Percentiles rank a stretch among this genome's conserved stretches.
These are phyloP conservation scores for Beris morrisii DNA, from an alignment of 2,888 invertebrate species.

Conservation along the genomic window DNA sequence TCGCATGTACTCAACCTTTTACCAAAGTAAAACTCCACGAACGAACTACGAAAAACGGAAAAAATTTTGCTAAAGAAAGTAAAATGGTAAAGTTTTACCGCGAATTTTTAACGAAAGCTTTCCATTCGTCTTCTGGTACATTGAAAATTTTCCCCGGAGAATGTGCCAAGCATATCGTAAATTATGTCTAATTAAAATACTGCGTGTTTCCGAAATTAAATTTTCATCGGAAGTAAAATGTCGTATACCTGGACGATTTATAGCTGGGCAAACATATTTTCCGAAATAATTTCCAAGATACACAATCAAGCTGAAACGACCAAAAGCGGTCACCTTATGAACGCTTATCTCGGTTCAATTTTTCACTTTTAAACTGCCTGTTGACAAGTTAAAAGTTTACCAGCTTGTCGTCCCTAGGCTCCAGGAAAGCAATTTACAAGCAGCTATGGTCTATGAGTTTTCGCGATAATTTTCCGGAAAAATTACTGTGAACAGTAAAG, in stretches of 20 bases:
- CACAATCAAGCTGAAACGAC: too few relatives aligned
- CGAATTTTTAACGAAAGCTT: too few relatives aligned
- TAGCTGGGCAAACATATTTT: neutral
- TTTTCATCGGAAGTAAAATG: conserved; percentile 28
- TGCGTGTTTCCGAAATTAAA: conserved; percentile 31
- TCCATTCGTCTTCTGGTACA: neutral
- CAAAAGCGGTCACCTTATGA: too few relatives aligned
- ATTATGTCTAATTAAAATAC: conserved; percentile 35
- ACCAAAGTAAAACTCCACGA: too few relatives aligned
- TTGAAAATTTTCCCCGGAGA: conserved; percentile 22
- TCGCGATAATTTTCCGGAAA: neutral
- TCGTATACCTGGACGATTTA: conserved; percentile 10
- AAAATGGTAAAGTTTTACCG: too few relatives aligned
- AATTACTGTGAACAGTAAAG: conserved; percentile 1
- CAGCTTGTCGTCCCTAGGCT: conserved; percentile 10
- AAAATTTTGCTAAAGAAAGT: too few relatives aligned
- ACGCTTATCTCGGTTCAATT: neutral
- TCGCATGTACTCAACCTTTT: too few relatives aligned
- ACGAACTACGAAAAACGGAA: too few relatives aligned
- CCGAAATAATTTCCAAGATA: neutral
- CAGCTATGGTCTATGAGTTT: conserved; percentile 3
- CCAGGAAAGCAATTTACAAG: conserved; percentile 3
- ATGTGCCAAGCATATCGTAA: conserved; percentile 28
- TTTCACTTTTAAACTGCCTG: conserved; percentile 7
- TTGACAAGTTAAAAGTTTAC: conserved; percentile 26